Conservation (phyloP, 2,113 vertebrate genomes). For the Bufo gargarizans region DNA sequence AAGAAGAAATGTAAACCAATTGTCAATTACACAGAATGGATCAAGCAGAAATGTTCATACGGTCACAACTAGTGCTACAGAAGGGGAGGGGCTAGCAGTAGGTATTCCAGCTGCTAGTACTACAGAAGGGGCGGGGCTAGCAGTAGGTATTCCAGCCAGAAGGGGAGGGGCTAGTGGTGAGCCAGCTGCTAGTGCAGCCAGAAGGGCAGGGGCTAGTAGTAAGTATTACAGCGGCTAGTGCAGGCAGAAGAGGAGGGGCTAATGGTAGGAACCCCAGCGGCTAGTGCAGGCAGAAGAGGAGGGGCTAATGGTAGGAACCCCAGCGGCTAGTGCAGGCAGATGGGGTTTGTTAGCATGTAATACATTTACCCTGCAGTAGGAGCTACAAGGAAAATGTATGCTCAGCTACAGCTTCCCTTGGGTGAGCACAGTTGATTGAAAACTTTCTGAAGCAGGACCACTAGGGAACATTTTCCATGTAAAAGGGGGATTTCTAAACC, state of each 20-base stretch:
- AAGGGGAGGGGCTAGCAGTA: neutral
- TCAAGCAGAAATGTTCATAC: neutral
- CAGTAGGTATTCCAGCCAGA: neutral
- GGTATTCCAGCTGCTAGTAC: neutral
- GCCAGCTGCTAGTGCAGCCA: neutral
- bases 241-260: neutral
- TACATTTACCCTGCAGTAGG: too few relatives aligned
- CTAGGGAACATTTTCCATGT: too few relatives aligned
- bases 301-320: neutral
- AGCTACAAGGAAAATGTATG: too few relatives aligned
- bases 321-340: neutral
- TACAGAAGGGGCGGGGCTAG: neutral
- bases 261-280: neutral
- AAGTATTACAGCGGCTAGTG: neutral
- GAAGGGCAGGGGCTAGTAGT: neutral
- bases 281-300: neutral
- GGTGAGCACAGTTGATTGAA: too few relatives aligned
- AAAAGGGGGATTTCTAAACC: too few relatives aligned
- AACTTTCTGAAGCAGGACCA: too few relatives aligned
- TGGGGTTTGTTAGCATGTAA: too few relatives aligned
- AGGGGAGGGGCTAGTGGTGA: neutral
- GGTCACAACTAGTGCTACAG: neutral
- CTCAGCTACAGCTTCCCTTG: too few relatives aligned
- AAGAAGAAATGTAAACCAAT: neutral
- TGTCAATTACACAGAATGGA: too few relatives aligned